Base-by-base conservation (phyloP, 2,888 invertebrate genomes). In the Heliconius erato region DNA sequence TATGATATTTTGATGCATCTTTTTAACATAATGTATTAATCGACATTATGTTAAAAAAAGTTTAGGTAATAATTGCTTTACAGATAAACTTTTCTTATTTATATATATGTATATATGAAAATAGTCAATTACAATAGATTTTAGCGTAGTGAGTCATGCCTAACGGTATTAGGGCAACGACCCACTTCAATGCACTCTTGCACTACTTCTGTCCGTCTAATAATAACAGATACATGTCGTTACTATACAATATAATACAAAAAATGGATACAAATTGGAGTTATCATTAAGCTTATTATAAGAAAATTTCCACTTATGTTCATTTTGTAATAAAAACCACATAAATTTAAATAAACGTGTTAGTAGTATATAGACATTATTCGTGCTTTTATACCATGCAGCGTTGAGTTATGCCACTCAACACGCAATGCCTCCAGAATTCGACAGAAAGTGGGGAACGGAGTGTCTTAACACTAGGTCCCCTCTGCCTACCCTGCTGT, bases 141-240 rank as follows among this genome's bases (percentile, higher is more conserved):
- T 88, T 90, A 92, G 91, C 89, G 89, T 89, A 89, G 86, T 94
- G 93, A 94, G 89, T 94, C 94, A 94, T 89, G 90, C 88, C 89
- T 88, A 89, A 89, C 91, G 87, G 91, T 92, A 92, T 93, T 94
- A 94, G 95, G 95, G 92, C 95, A 94, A 92, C 93, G 95, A 94
- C 94, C 95, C 89, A 95, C 90, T 94, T 94, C 86, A 90, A 87
- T 89, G 89, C 88, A 85, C 85, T 86, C 86, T 83, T 84, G 86
- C 86, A 85, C 85, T 86, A 86, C 86, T 86, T 85, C 63, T 63
- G 78, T 44, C 67, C 44, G 78, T 49, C 78, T 78, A 78, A 78
- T 78, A 67, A 78, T 78, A 78, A 65, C 7, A 77, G 65, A 78
- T 78, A 67, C 67, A 74, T 49, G 44, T 67, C 19, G 49, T 49